phyloP scores from a whole-genome alignment of 2,797 vertebrate species.

The Mormyrops boulengeri region DNA sequence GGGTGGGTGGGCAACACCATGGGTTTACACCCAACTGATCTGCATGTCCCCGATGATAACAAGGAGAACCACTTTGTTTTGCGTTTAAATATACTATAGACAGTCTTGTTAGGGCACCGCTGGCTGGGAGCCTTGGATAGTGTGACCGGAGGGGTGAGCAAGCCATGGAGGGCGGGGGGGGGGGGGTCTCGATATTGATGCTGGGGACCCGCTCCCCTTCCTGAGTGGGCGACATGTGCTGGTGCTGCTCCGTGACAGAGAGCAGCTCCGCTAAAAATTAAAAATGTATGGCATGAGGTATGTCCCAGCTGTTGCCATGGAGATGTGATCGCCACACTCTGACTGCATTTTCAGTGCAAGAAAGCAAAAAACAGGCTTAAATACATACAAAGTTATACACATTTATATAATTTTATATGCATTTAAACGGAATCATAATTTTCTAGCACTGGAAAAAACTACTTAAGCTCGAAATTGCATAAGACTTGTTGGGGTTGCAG shows the following conservation, averaged over 20 bases:
- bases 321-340: not conserved
- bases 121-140: not conserved
- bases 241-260: slow-evolving; percentile 7
- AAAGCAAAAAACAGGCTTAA: not conserved
- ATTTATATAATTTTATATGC: not conserved
- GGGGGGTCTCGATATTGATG: not conserved
- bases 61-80: not conserved
- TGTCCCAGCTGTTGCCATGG: slow-evolving; percentile 17
- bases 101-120: not conserved
- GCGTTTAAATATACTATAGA: not conserved
- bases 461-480: not conserved
- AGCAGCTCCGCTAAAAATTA: slow-evolving; percentile 3
- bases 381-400: not conserved
- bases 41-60: not conserved
- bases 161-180: not conserved
- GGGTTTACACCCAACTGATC: not conserved
- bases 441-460: not conserved
- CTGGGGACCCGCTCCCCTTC: not conserved
- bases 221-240: not conserved
- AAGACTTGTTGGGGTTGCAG: not conserved
- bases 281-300: slow-evolving; percentile 19
- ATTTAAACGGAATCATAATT: not conserved
- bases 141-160: not conserved
- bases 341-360: not conserved
- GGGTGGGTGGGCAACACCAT: not conserved